A percentile compares a stretch with the other conserved stretches of the same genome.
Evolutionary conservation across 2,888 invertebrate genomes (phyloP).

Genomic region (Dryococelus australis): DNA sequence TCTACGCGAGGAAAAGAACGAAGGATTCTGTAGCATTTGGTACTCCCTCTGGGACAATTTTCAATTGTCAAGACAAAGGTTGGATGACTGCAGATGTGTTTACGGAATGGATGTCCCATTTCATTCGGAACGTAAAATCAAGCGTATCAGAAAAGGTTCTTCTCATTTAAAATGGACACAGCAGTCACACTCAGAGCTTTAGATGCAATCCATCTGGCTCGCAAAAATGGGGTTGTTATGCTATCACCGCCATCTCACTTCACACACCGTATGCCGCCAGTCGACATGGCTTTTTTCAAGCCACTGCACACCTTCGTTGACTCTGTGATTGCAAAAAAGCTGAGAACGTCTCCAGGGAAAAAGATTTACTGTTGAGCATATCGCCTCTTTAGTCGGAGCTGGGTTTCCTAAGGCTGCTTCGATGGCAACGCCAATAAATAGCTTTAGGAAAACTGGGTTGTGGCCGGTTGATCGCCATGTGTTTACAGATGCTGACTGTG

Average conservation of each 20-base stretch:
- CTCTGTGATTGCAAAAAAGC: constrained; percentile 30
- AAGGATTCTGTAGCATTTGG: not conserved
- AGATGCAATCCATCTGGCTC: not conserved
- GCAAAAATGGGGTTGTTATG: not conserved
- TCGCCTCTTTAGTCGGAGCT: constrained; percentile 35
- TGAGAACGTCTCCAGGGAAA: constrained; percentile 32
- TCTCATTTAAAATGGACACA: constrained; percentile 2
- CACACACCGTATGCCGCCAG: too few species aligned
- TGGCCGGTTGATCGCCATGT: constrained; percentile 38
- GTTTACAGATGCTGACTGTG: constrained; percentile 33
- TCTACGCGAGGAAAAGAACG: constrained; percentile 30
- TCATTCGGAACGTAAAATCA: constrained; percentile 6
- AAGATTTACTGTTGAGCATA: constrained; percentile 26
- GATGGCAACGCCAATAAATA: constrained; percentile 34
- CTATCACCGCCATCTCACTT: constrained; percentile 5
- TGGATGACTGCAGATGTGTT: constrained; percentile 44
- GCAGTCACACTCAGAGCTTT: constrained; percentile 8
- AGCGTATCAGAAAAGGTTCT: not conserved
- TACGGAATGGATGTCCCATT: constrained; percentile 41
- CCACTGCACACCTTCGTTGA: constrained; percentile 29
- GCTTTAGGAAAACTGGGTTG: constrained; percentile 32
- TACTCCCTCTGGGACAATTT: constrained; percentile 41
- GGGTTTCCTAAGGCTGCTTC: constrained; percentile 33
- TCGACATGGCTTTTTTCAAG: too few species aligned
- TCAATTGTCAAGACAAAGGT: constrained; percentile 43